Percentiles rank a stretch among this genome's conserved stretches.
Evolutionary conservation across 2,797 vertebrate species (phyloP).

Genomic region (Eutrigla gurnardus): DNA sequence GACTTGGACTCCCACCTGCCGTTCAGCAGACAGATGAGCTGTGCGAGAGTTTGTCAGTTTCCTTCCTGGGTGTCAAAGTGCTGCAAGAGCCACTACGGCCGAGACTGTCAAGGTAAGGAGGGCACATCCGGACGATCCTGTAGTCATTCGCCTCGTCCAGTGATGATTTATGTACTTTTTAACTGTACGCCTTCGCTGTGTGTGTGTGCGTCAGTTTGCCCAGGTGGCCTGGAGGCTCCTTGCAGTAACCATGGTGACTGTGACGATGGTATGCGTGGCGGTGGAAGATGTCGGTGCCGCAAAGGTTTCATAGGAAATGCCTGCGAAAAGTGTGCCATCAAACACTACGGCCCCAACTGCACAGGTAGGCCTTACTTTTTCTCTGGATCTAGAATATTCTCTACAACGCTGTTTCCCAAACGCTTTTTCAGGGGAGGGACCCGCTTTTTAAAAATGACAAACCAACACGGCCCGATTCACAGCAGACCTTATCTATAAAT

Average conservation of each 20-base stretch:
- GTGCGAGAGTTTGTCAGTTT: conserved; percentile 82
- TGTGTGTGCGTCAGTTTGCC: conserved; percentile 86
- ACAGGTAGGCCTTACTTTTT: conserved; percentile 80
- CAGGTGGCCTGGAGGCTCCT: conserved; percentile 88
- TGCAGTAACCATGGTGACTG: conserved; percentile 87
- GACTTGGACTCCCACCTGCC: too few species aligned
- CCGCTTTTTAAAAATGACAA: too few species aligned
- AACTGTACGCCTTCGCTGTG: background rate
- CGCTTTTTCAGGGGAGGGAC: too few species aligned
- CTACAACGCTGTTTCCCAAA: background rate
- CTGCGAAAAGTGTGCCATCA: conserved; percentile 86
- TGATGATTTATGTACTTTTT: background rate
- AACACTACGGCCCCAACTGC: conserved; percentile 88
- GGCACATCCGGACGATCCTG: background rate
- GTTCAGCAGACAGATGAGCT: conserved; percentile 59
- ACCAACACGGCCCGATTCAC: too few species aligned
- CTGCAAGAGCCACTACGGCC: conserved; percentile 92
- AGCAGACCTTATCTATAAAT: too few species aligned
- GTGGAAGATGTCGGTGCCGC: conserved; percentile 84
- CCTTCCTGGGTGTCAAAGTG: conserved; percentile 86
- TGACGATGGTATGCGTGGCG: conserved; percentile 80
- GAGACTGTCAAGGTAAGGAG: conserved; percentile 88
- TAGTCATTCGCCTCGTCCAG: background rate
- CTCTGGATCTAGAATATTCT: background rate
- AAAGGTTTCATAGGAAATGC: conserved; percentile 86